phyloP scores from a whole-genome alignment of 2,888 invertebrate genomes.

The Phengaris arion region DNA sequence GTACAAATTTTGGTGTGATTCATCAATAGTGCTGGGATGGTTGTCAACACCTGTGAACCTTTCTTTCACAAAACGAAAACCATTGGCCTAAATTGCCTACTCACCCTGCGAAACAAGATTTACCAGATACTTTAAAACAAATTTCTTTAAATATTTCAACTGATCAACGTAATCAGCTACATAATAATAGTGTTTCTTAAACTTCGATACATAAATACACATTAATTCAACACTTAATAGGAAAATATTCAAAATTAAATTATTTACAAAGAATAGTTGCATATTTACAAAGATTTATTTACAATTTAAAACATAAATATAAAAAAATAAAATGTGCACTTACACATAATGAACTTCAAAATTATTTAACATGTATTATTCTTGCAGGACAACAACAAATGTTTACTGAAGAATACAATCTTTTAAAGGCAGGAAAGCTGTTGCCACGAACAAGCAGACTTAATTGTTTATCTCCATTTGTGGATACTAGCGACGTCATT shows the following conservation, averaged over 20 bases:
- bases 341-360: too few species aligned
- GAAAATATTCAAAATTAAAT: not conserved
- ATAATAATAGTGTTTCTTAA: not conserved
- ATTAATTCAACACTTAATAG: constrained; percentile 19
- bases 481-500: too few species aligned
- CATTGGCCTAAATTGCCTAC: constrained; percentile 25
- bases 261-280: too few species aligned
- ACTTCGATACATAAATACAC: not conserved
- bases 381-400: not conserved
- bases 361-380: too few species aligned
- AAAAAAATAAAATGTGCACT: too few species aligned
- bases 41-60: not conserved
- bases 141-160: not conserved
- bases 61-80: not conserved
- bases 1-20: too few species aligned
- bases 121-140: not conserved
- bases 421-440: constrained; percentile 12
- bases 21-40: not conserved
- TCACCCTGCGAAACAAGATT: not conserved
- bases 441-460: not conserved
- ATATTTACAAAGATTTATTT: too few species aligned
- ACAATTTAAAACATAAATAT: too few species aligned
- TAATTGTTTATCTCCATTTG: too few species aligned
- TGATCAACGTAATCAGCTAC: not conserved
- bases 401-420: constrained; percentile 19